Evolutionary conservation across 2,797 vertebrate species (phyloP), one percentile per base, ranked within the genome.

Genomic region (Micrastur ruficollis): DNA sequence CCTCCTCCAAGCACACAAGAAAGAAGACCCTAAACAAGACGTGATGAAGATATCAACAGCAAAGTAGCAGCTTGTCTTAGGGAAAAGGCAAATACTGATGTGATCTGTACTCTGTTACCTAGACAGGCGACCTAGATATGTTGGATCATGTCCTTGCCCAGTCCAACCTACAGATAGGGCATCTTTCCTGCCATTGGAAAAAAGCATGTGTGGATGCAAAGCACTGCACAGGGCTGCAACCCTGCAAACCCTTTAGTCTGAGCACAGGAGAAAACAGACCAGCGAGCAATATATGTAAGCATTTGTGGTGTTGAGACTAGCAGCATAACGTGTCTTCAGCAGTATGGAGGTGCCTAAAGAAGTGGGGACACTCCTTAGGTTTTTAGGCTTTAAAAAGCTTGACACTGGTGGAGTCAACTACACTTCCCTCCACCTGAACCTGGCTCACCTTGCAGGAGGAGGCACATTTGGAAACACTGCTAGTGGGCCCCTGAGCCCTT

Each of bases 151-250:
- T 29, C 21, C 25, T 52, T 38, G 31, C 47, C 32, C 40, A 58
- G 44, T 15, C 46, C 32, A 42, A 1, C 16, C 40, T n/a, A 16
- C 26, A 55, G 15, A 47, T 5, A 8, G 27, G 40, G 47, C 52
- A 49, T 9, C 55, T 50, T 29, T 12, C 53, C 50, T 52, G 32
- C 26, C 5, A 0, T 17, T 50, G 67, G 44, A n/a, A 73, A 68
- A 11, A 36, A n/a, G 34, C 1, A 0, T 4, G 27, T 31, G 22
- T 1, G 2, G 32, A n/a, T 14, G 8, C 32, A 71, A 38, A 44
- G 59, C 14, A 7, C 26, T 3, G 11, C 44, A 21, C 6, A 8
- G 34, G 40, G 40, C 47, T 44, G 53, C 18, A 42, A 14, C 22
- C 32, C 47, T 31, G 23, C 23, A 42, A 16, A 52, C 29, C 14